These are phyloP conservation scores for Dendroctonus ponderosae DNA, from an alignment of 1,140 invertebrate species.

Conservation along the genomic window DNA sequence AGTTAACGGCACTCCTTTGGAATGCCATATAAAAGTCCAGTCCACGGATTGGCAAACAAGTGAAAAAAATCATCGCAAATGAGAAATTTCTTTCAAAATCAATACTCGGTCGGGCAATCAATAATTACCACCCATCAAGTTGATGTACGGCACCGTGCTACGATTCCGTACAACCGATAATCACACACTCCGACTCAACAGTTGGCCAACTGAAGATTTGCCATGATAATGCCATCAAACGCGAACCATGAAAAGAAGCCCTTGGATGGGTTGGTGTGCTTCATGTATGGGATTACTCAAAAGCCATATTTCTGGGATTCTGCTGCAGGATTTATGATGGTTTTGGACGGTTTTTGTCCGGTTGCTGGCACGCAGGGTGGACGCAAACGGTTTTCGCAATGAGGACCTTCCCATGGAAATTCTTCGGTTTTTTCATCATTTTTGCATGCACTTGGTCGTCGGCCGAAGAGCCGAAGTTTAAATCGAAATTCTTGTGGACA, in stretches of 20 bases:
- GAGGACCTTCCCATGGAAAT: background rate
- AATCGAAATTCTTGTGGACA: too few relatives aligned
- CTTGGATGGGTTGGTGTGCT: slow-evolving; percentile 1
- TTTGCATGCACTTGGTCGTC: too few relatives aligned
- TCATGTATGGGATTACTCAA: slow-evolving; percentile 24
- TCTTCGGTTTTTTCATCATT: too few relatives aligned
- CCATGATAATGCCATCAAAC: slow-evolving; percentile 3
- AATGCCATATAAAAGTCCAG: too few relatives aligned
- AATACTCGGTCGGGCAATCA: slow-evolving; percentile 27
- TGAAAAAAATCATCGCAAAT: slow-evolving; percentile 8
- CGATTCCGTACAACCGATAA: slow-evolving; percentile 34
- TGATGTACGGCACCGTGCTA: slow-evolving; percentile 31
- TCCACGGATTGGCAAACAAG: background rate
- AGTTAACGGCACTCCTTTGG: too few relatives aligned
- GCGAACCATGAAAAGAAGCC: background rate
- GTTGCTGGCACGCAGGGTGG: background rate
- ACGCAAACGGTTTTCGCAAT: background rate
- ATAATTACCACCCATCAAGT: slow-evolving; percentile 32
- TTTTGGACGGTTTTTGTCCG: slow-evolving; percentile 9
- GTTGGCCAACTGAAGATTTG: slow-evolving; percentile 4
- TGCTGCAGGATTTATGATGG: slow-evolving; percentile 18
- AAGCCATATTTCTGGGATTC: slow-evolving; percentile 22
- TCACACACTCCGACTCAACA: slow-evolving; percentile 28
- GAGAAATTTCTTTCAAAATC: slow-evolving; percentile 26
- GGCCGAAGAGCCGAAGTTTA: too few relatives aligned